Evolutionary conservation across 2,888 invertebrate species (phyloP), one percentile per base, ranked within the genome.

Genomic region (Falcaria lacertinaria): DNA sequence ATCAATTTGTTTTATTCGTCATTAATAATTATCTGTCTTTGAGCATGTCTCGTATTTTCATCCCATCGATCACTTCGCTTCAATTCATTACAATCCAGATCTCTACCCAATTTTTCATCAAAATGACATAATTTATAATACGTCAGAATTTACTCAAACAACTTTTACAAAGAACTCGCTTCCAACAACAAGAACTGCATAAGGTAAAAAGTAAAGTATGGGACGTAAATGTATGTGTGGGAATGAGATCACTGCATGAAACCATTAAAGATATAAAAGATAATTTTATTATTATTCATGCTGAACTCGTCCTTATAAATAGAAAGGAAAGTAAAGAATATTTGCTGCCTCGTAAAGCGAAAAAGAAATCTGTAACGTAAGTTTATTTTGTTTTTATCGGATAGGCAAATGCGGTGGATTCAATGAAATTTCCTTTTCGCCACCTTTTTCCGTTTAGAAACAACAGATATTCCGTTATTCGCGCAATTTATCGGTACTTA

Each of bases 1-100:
- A 57, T 52, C 52, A 60, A 55, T 51, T 52, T 55, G 57, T 60
- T 63, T 63, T 63, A 62, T 62, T 54, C 58, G 54, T 54, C 60
- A 54, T 60, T 60, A 60, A 55, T 61, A 58, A 60, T 56, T 53
- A 52, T n/a, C n/a, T n/a, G n/a, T n/a, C n/a, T n/a, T n/a, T n/a
- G n/a, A n/a, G n/a, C n/a, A n/a, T n/a, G n/a, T n/a, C n/a, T n/a
- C n/a, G n/a, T n/a, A n/a, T n/a, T n/a, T n/a, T n/a, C n/a, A n/a
- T n/a, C n/a, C n/a, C n/a, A 42, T 52, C 47, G 19, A 55, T 64
- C 57, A 56, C 60, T 64, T 56, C 52, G 46, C 48, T 45, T 45
- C 59, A 54, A 54, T 57, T 60, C 52, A 48, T 44, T 52, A 50
- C 47, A 57, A 52, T 54, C 39, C 44, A 48, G 42, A 44, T 47